A percentile compares a stretch with the other conserved stretches of the same genome.
Conservation (phyloP, 1,140 invertebrate genomes). For the Dinoponera quadriceps region DNA sequence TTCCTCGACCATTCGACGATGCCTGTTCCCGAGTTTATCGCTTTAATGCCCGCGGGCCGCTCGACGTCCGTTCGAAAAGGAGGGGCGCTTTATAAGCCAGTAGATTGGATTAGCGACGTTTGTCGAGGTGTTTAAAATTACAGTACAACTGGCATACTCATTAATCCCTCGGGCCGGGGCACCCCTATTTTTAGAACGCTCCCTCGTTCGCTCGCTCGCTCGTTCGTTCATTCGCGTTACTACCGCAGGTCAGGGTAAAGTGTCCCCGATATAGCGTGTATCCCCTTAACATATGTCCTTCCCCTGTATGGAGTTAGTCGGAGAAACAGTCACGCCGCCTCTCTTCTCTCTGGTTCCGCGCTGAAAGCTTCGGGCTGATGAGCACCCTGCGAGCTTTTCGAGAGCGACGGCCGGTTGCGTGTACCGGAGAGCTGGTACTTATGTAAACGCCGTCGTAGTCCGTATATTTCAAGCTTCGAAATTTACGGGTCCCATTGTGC, state of each 20-base stretch:
- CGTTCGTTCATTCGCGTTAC: slow-evolving; percentile 8
- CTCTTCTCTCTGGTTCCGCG: slow-evolving; percentile 44
- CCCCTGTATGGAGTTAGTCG: slow-evolving; percentile 62
- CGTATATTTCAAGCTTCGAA: not conserved
- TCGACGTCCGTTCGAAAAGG: slow-evolving; percentile 1
- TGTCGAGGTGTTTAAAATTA: slow-evolving; percentile 69
- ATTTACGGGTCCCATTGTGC: not conserved
- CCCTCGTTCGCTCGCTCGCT: slow-evolving; percentile 34
- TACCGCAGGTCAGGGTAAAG: slow-evolving; percentile 70
- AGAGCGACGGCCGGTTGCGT: not conserved
- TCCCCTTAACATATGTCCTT: slow-evolving; percentile 64
- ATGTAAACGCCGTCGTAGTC: not conserved
- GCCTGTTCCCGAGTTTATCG: slow-evolving; percentile 20
- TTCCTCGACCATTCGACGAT: not conserved
- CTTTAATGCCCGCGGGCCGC: slow-evolving; percentile 47
- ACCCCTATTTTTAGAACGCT: slow-evolving; percentile 71
- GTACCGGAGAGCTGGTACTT: not conserved
- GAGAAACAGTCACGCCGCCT: slow-evolving; percentile 41
- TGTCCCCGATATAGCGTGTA: slow-evolving; percentile 35
- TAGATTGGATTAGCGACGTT: slow-evolving; percentile 68
- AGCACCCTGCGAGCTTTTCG: slow-evolving; percentile 21
- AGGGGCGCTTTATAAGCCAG: slow-evolving; percentile 48
- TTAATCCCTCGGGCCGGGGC: slow-evolving; percentile 65
- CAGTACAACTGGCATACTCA: slow-evolving; percentile 54
- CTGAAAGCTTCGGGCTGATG: slow-evolving; percentile 43